Evolutionary conservation across 2,888 invertebrate species (phyloP), one percentile per base, ranked within the genome.

Genomic region (Girardia tigrina): DNA sequence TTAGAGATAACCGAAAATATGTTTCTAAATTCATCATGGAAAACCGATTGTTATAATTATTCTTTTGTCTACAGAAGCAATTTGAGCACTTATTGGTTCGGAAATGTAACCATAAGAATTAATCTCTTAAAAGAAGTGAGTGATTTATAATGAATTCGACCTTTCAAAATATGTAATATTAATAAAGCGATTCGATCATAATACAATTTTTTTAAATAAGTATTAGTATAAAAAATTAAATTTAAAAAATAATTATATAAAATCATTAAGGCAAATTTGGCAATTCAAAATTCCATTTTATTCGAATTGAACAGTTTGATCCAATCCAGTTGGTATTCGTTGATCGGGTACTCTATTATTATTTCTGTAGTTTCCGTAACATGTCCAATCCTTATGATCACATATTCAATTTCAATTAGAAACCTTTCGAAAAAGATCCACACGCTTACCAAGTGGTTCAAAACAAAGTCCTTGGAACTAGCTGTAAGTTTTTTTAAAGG

Each of bases 261-360:
- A n/a, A 36, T 36, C 4, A 20, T 56, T 56, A 20, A 56, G 56
- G n/a, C 23, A 6, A 56, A 23, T 56, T 4, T 56, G 23, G n/a
- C n/a, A 20, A 2, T 56, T n/a, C 56, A 56, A 56, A 56, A 56
- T 56, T 2, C n/a, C 6, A 56, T 56, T 8, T 56, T 56, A 56
- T 6, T 20, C n/a, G n/a, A 56, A n/a, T 56, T 56, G 56, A 56
- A 56, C 23, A 56, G 4, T 2, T 20, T 56, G 56, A 56, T 56
- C n/a, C 56, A 56, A n/a, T 56, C 56, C 8, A 56, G 56, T 56
- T 56, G 56, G 56, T 20, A 56, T 56, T 56, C 56, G 6, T 56
- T 56, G n/a, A n/a, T 56, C 4, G 56, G 56, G 4, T 56, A 56
- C 23, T 56, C 56, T 8, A 56, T 56, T 8, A n/a, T 56, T 4